Evolutionary conservation across 2,113 vertebrate genomes (phyloP).

Genomic region (Larimichthys polyactis): DNA sequence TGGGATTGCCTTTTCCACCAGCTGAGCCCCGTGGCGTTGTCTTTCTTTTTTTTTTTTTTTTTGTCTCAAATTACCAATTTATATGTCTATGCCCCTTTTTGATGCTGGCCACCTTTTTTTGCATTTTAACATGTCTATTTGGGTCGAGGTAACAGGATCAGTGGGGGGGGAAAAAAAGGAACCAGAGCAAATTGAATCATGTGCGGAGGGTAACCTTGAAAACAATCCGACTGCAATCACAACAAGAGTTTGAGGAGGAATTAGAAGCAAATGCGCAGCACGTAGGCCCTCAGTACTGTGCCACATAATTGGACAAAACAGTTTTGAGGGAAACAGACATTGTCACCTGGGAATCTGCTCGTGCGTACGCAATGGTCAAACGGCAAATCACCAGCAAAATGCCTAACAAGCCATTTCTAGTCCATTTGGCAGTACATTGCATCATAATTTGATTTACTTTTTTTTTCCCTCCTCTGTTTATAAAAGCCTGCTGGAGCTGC

Average conservation of each 20-base stretch:
- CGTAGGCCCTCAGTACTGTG: constrained; percentile 6
- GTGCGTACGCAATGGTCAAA: constrained; percentile 48
- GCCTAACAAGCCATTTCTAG: constrained; percentile 51
- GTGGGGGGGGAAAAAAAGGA: neutral
- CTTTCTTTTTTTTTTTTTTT: constrained; percentile 8
- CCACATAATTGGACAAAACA: constrained; percentile 62
- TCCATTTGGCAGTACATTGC: constrained; percentile 54
- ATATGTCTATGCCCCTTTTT: constrained; percentile 49
- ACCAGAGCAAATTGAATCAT: constrained; percentile 47
- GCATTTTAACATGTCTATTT: constrained; percentile 48
- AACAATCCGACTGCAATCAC: constrained; percentile 65
- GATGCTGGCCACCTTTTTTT: constrained; percentile 16
- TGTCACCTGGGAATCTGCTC: constrained; percentile 62
- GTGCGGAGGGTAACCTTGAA: constrained; percentile 70
- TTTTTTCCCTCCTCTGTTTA: constrained; percentile 25
- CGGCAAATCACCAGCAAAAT: constrained; percentile 53
- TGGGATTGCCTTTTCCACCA: constrained; percentile 71
- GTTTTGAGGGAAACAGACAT: constrained; percentile 43
- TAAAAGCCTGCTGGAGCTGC: constrained; percentile 39
- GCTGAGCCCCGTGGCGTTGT: constrained; percentile 57
- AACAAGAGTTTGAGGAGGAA: constrained; percentile 60
- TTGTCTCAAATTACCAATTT: constrained; percentile 77
- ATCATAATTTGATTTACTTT: constrained; percentile 44
- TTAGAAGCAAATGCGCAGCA: constrained; percentile 70
- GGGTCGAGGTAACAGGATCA: constrained; percentile 5